Percentiles rank a stretch among this genome's conserved stretches.
Evolutionary conservation across 2,888 invertebrate genomes (phyloP).

Genomic region (Glaucopsyche alexis): DNA sequence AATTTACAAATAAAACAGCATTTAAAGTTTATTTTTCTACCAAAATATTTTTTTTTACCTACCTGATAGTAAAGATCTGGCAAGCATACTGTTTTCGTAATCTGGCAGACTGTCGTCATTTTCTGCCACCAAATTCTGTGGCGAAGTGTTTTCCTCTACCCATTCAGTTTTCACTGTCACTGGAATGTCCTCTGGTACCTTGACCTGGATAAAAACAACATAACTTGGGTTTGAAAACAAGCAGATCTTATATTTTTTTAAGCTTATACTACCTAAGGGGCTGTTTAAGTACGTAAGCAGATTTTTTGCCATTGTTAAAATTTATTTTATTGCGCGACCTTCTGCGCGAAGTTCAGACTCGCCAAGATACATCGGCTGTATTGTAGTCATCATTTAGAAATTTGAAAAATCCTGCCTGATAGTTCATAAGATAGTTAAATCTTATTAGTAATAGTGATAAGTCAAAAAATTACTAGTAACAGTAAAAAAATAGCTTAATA

Average conservation of each 20-base stretch:
- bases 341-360: no score
- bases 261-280: no score
- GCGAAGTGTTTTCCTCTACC: constrained; percentile 60
- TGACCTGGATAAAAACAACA: constrained; percentile 45
- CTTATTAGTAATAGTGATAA: no score
- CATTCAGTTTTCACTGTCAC: constrained; percentile 66
- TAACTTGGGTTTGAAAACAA: background rate
- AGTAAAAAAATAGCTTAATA: no score
- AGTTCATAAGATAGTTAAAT: no score
- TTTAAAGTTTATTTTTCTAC: background rate
- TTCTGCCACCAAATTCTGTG: constrained; percentile 56
- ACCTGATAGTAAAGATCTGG: constrained; percentile 75
- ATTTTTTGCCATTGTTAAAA: no score
- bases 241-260: background rate
- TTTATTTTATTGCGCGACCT: no score
- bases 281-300: no score
- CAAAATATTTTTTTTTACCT: constrained; percentile 6
- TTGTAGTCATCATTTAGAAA: no score
- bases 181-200: constrained; percentile 61
- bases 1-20: background rate
- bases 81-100: constrained; percentile 78
- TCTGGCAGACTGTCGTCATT: constrained; percentile 73
- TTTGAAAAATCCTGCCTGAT: no score
- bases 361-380: no score
- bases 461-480: no score